These are phyloP conservation scores for Phorcus lineatus DNA, from an alignment of 2,888 invertebrate species.

Conservation along the genomic window DNA sequence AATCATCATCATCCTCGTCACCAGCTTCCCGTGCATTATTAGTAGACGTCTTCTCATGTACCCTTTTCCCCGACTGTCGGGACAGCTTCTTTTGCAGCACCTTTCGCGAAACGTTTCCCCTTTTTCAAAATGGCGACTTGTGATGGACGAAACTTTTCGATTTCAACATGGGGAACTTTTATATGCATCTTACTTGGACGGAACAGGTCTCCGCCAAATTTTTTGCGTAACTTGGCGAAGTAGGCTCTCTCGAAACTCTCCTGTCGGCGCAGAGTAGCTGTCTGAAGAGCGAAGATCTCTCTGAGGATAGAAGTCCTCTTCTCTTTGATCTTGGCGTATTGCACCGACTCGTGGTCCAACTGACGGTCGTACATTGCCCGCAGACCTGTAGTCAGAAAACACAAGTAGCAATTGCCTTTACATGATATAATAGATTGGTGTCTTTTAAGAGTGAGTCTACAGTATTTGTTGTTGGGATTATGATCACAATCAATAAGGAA, in stretches of 20 bases:
- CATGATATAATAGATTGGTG: no score
- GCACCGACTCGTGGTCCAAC: conserved; percentile 19
- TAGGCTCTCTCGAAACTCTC: conserved; percentile 11
- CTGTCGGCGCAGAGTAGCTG: background rate
- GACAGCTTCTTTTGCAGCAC: no score
- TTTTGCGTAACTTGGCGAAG: background rate
- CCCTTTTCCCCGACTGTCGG: no score
- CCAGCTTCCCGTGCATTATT: no score
- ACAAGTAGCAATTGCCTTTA: no score
- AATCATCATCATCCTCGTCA: no score
- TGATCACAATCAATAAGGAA: no score
- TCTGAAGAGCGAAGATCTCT: conserved; percentile 5
- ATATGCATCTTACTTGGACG: background rate
- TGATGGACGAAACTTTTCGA: background rate
- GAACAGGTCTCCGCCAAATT: background rate
- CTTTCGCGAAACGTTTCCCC: no score
- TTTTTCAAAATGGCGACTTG: no score
- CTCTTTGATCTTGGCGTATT: background rate
- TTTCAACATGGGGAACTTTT: background rate
- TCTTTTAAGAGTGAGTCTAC: no score
- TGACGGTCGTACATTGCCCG: conserved; percentile 12
- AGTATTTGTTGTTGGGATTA: no score
- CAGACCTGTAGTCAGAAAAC: background rate
- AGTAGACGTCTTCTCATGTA: no score
- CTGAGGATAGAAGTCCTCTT: background rate